A percentile compares a stretch with the other conserved stretches of the same genome.
These are phyloP conservation scores for Galagoides demidoff DNA, from an alignment of 2,797 vertebrate species.

Conservation along the genomic window DNA sequence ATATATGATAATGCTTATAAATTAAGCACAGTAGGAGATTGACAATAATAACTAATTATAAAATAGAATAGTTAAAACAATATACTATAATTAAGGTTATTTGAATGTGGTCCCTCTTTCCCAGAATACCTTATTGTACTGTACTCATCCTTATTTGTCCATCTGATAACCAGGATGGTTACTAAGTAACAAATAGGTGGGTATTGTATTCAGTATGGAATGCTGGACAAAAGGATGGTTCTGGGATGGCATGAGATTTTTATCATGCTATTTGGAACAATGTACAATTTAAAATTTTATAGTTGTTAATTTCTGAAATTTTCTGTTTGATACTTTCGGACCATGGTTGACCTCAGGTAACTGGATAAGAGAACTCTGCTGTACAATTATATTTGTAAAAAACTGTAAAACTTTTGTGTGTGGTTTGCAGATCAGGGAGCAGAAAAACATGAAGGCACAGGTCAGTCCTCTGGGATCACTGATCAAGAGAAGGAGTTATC, in stretches of 20 bases:
- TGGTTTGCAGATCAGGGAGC: constrained; percentile 91
- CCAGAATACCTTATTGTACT: neutral
- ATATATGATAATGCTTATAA: neutral
- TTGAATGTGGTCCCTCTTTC: neutral
- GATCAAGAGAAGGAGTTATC: constrained; percentile 97
- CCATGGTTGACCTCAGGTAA: neutral
- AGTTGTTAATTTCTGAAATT: neutral
- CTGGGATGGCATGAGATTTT: neutral
- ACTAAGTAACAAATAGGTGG: neutral
- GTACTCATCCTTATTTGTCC: neutral
- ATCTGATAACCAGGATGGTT: neutral
- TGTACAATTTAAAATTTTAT: neutral
- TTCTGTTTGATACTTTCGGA: neutral
- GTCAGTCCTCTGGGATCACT: constrained; percentile 90
- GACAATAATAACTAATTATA: neutral
- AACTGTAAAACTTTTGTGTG: neutral
- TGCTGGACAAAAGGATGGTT: neutral
- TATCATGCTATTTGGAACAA: neutral
- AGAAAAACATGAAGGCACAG: constrained; percentile 93
- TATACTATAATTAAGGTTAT: neutral
- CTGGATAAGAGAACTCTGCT: neutral
- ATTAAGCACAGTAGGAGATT: neutral
- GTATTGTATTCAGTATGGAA: neutral
- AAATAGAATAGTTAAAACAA: neutral
- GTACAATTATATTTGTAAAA: constrained; percentile 49